Base-by-base conservation (phyloP, 2,888 invertebrate genomes). In the Pseudolycoriella hygida region DNA sequence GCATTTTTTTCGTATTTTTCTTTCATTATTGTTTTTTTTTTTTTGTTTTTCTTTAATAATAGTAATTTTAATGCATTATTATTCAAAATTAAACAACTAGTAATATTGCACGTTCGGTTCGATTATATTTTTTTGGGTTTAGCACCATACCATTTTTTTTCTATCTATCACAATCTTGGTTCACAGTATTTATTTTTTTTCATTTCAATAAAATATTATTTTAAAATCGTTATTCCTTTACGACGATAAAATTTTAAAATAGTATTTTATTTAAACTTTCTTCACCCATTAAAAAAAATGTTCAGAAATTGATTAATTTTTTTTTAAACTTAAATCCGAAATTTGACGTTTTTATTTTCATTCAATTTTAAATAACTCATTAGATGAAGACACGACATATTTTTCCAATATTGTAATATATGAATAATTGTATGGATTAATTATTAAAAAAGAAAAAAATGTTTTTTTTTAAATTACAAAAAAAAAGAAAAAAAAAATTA, bases 81-180 rank as follows among this genome's bases (percentile, higher is more conserved):
- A 34, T 14, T 34, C 11, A 46, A 54, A 55, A 55, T 51, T 54
- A 56, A 54, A 57, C 56, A 66, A 65, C 65, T 66, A 65, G 65
- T 61, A 57, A 60, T 65, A 65, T 65, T 65, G 65, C 65, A 65
- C 65, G 65, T 64, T 62, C 59, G 61, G 61, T 60, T 57, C 52
- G 48, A 52, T 55, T 50, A 50, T 52, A 50, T 50, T 49, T 50
- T 47, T 46, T 42, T 43, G 17, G 17, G 14, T 25, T 46, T 40
- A 11, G 50, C 53, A 49, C 55, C 58, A 52, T 50, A 44, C 46
- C 53, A 49, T 53, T 50, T 52, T 49, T n/a, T 48, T 47, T 40
- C 41, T 53, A 34, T 53, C 52, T 54, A 54, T 54, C 54, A 54
- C 54, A 54, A 53, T 53, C 54, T 50, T 52, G 53, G 18, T 48